Evolutionary conservation across 1,140 invertebrate genomes (phyloP).

Genomic region (Calliphora vicina): DNA sequence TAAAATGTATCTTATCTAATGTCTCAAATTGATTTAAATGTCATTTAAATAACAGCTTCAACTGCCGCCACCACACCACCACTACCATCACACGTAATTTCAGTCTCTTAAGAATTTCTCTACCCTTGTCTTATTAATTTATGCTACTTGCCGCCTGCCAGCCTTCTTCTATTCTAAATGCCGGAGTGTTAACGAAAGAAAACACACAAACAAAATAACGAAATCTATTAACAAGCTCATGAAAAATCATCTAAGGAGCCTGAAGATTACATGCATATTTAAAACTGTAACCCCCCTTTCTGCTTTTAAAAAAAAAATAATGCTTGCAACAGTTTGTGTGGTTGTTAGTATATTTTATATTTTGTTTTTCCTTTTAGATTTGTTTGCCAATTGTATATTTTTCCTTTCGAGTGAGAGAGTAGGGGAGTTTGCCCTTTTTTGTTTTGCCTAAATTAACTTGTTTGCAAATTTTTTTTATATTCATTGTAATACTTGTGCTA

Average conservation of each 20-base stretch:
- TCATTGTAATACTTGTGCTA: background rate
- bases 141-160: background rate
- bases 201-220: background rate
- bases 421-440: background rate
- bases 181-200: background rate
- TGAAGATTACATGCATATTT: background rate
- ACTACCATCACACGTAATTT: too few species aligned
- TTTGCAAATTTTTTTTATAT: background rate
- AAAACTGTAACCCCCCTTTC: background rate
- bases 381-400: background rate
- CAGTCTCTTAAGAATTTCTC: too few species aligned
- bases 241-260: background rate
- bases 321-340: background rate
- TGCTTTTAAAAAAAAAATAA: background rate
- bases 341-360: background rate
- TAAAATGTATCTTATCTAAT: background rate
- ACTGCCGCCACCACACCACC: background rate
- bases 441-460: background rate
- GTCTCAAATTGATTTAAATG: background rate
- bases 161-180: background rate
- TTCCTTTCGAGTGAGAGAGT: background rate
- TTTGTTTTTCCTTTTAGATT: too few species aligned
- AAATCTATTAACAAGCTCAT: background rate
- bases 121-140: background rate
- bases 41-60: background rate